Conservation (phyloP, 2,888 invertebrate genomes). For the Sepiola atlantica region DNA sequence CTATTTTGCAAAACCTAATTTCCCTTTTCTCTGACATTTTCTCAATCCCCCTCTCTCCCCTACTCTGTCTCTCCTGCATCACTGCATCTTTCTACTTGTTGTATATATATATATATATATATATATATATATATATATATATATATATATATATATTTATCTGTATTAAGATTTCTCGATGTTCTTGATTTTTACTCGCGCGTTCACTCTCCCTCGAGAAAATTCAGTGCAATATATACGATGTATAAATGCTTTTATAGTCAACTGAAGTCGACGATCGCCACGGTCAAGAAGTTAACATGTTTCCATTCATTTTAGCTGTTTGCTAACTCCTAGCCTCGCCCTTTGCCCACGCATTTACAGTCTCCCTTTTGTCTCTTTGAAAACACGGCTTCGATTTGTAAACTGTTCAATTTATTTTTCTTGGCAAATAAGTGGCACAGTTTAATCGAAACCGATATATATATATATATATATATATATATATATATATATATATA, state of each 20-base stretch:
- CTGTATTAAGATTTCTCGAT: background rate
- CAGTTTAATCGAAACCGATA: background rate
- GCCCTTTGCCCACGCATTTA: background rate
- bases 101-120: no score
- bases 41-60: no score
- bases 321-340: background rate
- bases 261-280: no score
- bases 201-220: background rate
- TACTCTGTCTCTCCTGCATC: no score
- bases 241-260: no score
- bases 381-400: background rate
- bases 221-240: background rate
- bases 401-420: slow-evolving; percentile 8
- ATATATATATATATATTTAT: background rate
- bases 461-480: background rate
- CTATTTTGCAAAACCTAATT: background rate
- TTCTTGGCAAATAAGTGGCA: background rate
- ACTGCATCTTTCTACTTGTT: no score
- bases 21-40: background rate
- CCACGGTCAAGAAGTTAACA: background rate
- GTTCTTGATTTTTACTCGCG: background rate
- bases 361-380: background rate
- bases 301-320: background rate
- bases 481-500: slow-evolving; percentile 32
- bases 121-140: no score